Evolutionary conservation across 2,113 vertebrate species (phyloP), one percentile per base, ranked within the genome.

Genomic region (Canis aureus): DNA sequence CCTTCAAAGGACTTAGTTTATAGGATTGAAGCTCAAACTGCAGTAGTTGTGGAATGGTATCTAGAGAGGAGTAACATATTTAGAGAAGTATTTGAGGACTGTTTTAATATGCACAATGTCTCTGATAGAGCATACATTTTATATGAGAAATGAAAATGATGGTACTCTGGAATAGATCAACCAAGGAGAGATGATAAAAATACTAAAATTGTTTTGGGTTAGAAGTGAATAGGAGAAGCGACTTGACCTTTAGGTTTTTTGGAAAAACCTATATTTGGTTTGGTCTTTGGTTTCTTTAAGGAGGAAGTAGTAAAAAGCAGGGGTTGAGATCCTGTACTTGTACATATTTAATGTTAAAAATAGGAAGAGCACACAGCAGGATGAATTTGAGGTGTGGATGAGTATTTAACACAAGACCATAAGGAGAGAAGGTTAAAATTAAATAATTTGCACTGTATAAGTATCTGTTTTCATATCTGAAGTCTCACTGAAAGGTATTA

Each of bases 391-490:
- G 89, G 91, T 96, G 57, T 76, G 67, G 86, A 62, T 60, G 73
- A 89, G 35, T 80, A 76, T 67, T 82, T 97, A 92, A 60, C 82
- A 93, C 49, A 25, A 71, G 69, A 57, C 81, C 57, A 35, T 53
- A 82, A 82, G n/a, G 57, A 80, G 67, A 73, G 25, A 91, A 91
- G 55, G 76, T 60, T 89, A 91, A 85, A 96, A 93, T 97, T 17
- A 96, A 93, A 76, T 85, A 62, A 71, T 95, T 62, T 90, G 64
- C 19, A 32, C 38, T 32, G 16, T 79, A 6, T 49, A 53, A 76
- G 62, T 62, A 20, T 93, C 94, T 92, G 79, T 51, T 94, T 93
- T 94, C 64, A 12, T 38, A 57, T 89, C 27, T 84, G 60, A 74
- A 79, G 57, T 84, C 49, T 92, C 76, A 55, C 15, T n/a, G 57